Conservation (phyloP, 2,797 vertebrate genomes). For the Euthynnus affinis region DNA sequence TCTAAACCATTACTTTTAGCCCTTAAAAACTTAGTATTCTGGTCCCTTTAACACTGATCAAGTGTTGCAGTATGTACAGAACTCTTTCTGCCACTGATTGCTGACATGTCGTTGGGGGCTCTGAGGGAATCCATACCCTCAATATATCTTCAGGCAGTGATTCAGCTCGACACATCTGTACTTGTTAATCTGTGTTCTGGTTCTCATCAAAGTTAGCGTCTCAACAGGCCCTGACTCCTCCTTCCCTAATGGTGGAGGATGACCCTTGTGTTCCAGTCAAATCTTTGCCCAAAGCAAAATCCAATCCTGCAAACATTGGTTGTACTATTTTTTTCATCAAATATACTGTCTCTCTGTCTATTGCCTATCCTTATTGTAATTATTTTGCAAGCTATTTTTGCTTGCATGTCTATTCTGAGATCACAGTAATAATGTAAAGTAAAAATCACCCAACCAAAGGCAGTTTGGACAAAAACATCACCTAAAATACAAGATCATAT, state of each 20-base stretch:
- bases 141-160: neutral
- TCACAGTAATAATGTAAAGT: neutral
- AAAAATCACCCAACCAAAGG: neutral
- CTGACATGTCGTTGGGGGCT: neutral
- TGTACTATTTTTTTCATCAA: no score
- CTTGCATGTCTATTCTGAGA: neutral
- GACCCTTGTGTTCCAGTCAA: neutral
- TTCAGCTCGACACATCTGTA: neutral
- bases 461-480: slow-evolving; percentile 7
- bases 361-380: neutral
- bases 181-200: neutral
- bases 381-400: neutral
- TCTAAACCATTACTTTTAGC: neutral
- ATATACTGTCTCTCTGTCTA: neutral
- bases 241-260: neutral
- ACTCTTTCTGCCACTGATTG: neutral
- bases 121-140: neutral
- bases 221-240: neutral
- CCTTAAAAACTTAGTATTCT: neutral
- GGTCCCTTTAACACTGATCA: slow-evolving; percentile 15
- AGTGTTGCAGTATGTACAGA: neutral
- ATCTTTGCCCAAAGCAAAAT: no score
- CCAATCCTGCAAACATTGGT: no score
- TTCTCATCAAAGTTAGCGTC: neutral
- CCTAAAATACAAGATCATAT: neutral